phyloP scores from a whole-genome alignment of 2,888 invertebrate species.

The Aelia acuminata region DNA sequence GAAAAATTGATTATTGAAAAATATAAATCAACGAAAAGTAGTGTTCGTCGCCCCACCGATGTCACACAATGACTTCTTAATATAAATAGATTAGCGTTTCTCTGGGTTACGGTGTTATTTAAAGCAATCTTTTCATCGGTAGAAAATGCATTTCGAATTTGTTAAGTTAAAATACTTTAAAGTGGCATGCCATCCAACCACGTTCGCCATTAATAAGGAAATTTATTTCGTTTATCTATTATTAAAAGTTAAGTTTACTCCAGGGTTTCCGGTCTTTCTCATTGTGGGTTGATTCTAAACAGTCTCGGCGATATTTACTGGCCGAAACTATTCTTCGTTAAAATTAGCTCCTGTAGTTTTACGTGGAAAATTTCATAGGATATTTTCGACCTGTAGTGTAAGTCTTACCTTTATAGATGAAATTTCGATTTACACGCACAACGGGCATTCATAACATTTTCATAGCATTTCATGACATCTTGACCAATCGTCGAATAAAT shows the following conservation, averaged over 20 bases:
- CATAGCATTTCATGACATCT: too few species aligned
- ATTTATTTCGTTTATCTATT: neutral
- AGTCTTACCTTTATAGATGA: too few species aligned
- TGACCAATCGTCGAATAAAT: too few species aligned
- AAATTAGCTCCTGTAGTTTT: neutral
- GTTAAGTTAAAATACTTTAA: neutral
- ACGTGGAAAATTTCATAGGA: neutral
- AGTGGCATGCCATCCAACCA: neutral
- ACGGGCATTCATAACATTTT: too few species aligned
- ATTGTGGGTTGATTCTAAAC: neutral
- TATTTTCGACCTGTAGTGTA: neutral
- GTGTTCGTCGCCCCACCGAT: too few species aligned
- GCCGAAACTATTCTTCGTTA: neutral
- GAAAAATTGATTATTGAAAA: too few species aligned
- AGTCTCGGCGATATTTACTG: neutral
- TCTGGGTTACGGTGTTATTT: too few species aligned
- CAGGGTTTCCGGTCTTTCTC: neutral
- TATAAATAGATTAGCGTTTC: too few species aligned
- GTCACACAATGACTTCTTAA: too few species aligned
- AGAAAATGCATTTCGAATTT: neutral
- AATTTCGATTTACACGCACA: too few species aligned
- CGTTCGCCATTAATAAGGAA: neutral
- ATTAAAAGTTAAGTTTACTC: conserved; percentile 12
- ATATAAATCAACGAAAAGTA: too few species aligned
- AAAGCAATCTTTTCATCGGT: neutral